Evolutionary conservation across 1,140 invertebrate genomes (phyloP).

Genomic region (Pygmarrhopalites habei): DNA sequence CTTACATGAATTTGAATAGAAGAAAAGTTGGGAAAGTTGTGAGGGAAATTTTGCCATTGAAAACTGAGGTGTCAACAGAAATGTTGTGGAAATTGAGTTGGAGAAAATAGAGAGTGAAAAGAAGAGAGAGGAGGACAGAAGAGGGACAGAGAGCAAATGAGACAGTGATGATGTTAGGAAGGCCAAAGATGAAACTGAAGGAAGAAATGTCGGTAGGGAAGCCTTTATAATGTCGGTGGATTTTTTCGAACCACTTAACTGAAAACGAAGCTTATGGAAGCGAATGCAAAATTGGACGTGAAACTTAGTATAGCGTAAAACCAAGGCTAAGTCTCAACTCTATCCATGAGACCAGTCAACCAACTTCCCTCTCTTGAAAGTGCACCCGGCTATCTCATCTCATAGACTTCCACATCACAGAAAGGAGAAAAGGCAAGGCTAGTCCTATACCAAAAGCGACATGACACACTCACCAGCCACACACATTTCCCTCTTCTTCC

Average conservation of each 20-base stretch:
- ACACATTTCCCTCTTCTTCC: too few species aligned
- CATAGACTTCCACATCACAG: background rate
- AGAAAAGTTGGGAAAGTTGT: background rate
- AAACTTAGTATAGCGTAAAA: slow-evolving; percentile 42
- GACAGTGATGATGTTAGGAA: slow-evolving; percentile 5
- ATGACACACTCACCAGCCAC: too few species aligned
- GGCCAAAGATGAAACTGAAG: slow-evolving; percentile 1
- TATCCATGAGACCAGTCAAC: slow-evolving; percentile 15
- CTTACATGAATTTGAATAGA: too few species aligned
- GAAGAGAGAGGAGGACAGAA: background rate
- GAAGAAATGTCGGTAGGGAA: background rate
- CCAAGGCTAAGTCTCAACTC: slow-evolving; percentile 6
- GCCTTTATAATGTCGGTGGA: slow-evolving; percentile 30
- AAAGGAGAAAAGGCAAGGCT: too few species aligned
- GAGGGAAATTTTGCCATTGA: background rate
- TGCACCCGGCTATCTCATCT: background rate
- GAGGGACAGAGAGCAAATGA: background rate
- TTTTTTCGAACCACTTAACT: slow-evolving; percentile 41
- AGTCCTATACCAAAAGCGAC: too few species aligned
- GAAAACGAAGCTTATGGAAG: slow-evolving; percentile 39
- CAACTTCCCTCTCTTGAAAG: slow-evolving; percentile 3
- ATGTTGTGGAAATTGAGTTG: too few species aligned
- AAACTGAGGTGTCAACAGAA: too few species aligned
- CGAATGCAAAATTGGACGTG: slow-evolving; percentile 42
- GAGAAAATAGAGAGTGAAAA: background rate